Conservation (phyloP, 1,140 invertebrate genomes). For the Formica exsecta region DNA sequence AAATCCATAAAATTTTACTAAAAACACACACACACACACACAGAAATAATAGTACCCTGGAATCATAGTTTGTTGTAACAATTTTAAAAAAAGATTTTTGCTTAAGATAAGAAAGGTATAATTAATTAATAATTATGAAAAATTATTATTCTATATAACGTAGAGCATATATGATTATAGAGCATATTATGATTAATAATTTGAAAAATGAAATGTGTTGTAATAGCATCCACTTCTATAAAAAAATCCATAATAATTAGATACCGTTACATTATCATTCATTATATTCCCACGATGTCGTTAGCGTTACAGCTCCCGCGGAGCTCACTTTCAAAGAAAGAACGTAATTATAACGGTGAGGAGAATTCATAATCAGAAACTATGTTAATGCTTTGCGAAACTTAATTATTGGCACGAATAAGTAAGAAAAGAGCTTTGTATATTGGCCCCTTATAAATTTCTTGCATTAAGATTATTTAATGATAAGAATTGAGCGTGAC, state of each 20-base stretch:
- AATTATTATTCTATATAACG: background rate
- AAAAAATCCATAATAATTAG: constrained; percentile 21
- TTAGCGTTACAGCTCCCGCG: constrained; percentile 1
- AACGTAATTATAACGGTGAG: constrained; percentile 27
- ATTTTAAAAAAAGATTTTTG: too few relatives aligned
- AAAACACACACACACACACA: background rate
- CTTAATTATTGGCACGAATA: constrained; percentile 33
- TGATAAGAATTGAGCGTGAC: constrained; percentile 43
- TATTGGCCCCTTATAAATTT: constrained; percentile 45
- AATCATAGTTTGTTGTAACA: too few relatives aligned
- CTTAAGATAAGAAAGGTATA: too few relatives aligned
- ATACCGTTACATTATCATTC: constrained; percentile 30
- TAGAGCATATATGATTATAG: too few relatives aligned
- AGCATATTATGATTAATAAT: background rate
- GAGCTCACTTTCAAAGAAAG: constrained; percentile 31
- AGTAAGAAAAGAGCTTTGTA: constrained; percentile 31
- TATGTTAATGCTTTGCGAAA: constrained; percentile 32
- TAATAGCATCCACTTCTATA: background rate
- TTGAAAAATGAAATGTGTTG: background rate
- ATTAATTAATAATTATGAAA: background rate
- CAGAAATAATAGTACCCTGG: too few relatives aligned
- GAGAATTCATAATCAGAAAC: constrained; percentile 31
- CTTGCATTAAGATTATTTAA: constrained; percentile 50
- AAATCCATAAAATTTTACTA: background rate
- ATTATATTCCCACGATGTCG: constrained; percentile 24